These are phyloP conservation scores for Hydropotes inermis DNA, from an alignment of 2,113 vertebrate species.

Conservation along the genomic window DNA sequence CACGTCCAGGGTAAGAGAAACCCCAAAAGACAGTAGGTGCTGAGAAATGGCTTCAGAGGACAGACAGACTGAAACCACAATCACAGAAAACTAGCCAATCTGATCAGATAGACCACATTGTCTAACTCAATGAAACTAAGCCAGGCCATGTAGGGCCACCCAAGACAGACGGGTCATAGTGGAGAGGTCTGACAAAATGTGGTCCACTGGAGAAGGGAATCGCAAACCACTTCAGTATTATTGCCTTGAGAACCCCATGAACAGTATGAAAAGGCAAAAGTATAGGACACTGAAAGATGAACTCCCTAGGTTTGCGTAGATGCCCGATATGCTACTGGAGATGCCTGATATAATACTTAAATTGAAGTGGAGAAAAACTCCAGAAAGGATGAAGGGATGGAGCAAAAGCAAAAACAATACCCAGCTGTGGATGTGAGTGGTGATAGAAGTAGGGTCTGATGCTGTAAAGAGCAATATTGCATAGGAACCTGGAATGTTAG, in stretches of 20 bases:
- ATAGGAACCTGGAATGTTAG: background rate
- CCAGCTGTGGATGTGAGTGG: background rate
- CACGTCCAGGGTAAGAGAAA: background rate
- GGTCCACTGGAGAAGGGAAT: background rate
- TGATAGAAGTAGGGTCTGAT: background rate
- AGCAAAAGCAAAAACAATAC: background rate
- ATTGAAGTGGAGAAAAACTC: background rate
- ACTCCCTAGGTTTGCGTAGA: background rate
- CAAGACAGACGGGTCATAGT: background rate
- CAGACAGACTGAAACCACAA: background rate
- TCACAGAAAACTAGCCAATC: background rate
- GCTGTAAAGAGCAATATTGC: background rate
- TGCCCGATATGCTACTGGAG: background rate
- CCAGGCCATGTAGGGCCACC: background rate
- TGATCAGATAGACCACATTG: background rate
- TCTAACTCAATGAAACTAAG: background rate
- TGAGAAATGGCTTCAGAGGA: background rate
- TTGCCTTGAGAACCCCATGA: background rate
- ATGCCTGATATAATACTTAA: too few relatives aligned
- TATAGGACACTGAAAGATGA: background rate
- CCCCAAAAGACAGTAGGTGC: background rate
- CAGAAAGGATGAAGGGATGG: background rate
- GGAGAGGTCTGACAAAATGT: background rate
- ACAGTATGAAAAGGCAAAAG: background rate
- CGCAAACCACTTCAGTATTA: background rate